A percentile compares a stretch with the other conserved stretches of the same genome.
Evolutionary conservation across 2,888 invertebrate species (phyloP).

Genomic region (Lobophora halterata): DNA sequence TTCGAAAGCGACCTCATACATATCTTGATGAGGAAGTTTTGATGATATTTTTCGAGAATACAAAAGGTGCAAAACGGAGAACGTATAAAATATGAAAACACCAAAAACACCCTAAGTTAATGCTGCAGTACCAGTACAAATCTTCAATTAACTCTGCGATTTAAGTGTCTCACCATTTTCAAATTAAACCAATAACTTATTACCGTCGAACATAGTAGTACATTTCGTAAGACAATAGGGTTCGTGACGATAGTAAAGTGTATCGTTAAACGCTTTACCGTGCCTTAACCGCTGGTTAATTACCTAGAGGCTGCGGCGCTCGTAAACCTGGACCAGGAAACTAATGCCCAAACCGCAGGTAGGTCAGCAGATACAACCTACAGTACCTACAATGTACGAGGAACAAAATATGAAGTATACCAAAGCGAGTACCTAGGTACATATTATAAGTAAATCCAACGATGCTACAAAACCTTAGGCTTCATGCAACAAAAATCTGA

Average conservation of each 20-base stretch:
- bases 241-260: conserved; percentile 52
- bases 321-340: conserved; percentile 62
- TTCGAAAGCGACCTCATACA: conserved; percentile 46
- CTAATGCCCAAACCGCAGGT: conserved; percentile 71
- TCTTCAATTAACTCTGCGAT: background rate
- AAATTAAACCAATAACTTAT: conserved; percentile 26
- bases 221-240: conserved; percentile 56
- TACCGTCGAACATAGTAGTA: conserved; percentile 47
- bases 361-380: conserved; percentile 49
- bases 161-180: background rate
- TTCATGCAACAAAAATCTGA: background rate
- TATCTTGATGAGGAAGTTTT: too few relatives aligned
- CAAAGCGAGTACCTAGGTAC: too few relatives aligned
- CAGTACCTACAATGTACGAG: conserved; percentile 34
- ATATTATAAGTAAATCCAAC: background rate
- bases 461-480: background rate
- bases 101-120: too few relatives aligned
- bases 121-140: conserved; percentile 3
- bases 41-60: conserved; percentile 9
- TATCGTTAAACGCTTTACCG: conserved; percentile 54
- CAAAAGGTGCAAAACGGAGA: conserved; percentile 1
- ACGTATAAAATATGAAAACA: too few relatives aligned
- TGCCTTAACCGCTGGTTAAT: conserved; percentile 67
- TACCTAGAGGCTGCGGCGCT: conserved; percentile 56
- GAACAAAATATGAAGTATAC: too few relatives aligned